Evolutionary conservation across 2,113 vertebrate species (phyloP).

Genomic region (Dendrocopos noguchii): DNA sequence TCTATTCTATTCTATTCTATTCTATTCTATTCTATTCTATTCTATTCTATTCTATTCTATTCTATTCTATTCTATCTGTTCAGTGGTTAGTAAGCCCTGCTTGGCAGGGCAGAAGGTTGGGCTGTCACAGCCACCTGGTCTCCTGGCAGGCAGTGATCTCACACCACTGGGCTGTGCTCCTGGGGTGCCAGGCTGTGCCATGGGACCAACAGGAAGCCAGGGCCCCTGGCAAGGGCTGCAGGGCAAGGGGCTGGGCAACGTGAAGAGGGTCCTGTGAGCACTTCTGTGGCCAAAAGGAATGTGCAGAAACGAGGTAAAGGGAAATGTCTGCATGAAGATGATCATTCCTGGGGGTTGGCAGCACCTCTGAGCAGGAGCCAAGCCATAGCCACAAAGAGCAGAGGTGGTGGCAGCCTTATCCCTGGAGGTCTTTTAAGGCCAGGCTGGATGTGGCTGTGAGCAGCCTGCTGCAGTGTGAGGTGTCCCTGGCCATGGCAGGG

Average conservation of each 20-base stretch:
- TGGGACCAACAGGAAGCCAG: not conserved
- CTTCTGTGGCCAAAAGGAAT: not conserved
- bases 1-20: no score
- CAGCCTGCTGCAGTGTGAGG: no score
- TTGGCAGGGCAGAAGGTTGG: not conserved
- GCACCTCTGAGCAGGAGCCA: not conserved
- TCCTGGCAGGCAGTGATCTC: not conserved
- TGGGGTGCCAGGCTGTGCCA: fast-evolving
- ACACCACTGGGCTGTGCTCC: fast-evolving
- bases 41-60: no score
- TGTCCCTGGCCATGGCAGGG: no score
- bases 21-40: no score
- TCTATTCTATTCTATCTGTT: not conserved
- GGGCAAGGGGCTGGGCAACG: not conserved
- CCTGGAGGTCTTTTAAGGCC: no score
- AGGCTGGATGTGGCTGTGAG: no score
- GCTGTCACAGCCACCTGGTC: not conserved
- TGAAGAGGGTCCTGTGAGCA: not conserved
- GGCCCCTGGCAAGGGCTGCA: fast-evolving
- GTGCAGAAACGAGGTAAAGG: not conserved
- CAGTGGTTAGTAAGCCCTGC: not conserved
- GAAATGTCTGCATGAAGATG: not conserved
- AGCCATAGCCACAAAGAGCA: not conserved
- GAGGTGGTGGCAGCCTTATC: no score
- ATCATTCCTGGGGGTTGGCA: not conserved